phyloP scores from a whole-genome alignment of 1,140 invertebrate species.

The Drosophila tsacasi region DNA sequence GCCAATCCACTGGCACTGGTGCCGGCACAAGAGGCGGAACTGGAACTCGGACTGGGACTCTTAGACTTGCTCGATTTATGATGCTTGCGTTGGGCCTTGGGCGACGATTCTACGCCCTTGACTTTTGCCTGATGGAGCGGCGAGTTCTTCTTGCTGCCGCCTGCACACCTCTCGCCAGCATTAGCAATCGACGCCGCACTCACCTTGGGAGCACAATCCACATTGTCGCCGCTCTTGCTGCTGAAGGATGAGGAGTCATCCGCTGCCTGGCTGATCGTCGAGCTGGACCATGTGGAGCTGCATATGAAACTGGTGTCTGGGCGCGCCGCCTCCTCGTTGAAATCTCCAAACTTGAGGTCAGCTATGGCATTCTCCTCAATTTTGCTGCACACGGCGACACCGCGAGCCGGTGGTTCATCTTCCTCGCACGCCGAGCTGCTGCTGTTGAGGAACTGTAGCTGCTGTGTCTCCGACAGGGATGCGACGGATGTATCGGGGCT shows the following conservation, averaged over 20 bases:
- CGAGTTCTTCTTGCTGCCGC: slow-evolving; percentile 49
- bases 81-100: slow-evolving; percentile 4
- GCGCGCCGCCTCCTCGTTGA: slow-evolving; percentile 53
- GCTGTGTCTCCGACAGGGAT: slow-evolving; percentile 27
- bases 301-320: slow-evolving; percentile 56
- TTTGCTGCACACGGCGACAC: slow-evolving; percentile 2
- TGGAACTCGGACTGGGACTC: slow-evolving; percentile 13
- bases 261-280: slow-evolving; percentile 41
- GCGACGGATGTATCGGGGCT: slow-evolving; percentile 23
- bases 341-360: slow-evolving; percentile 75
- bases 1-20: neutral
- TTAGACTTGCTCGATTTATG: slow-evolving; percentile 8
- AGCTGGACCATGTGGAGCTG: slow-evolving; percentile 72
- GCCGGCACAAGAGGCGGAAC: neutral
- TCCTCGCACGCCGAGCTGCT: slow-evolving; percentile 74
- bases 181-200: neutral
- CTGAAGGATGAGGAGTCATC: slow-evolving; percentile 23
- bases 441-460: slow-evolving; percentile 76
- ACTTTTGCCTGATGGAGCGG: slow-evolving; percentile 23
- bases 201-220: slow-evolving; percentile 51
- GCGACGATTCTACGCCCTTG: neutral
- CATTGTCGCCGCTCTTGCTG: slow-evolving; percentile 46
- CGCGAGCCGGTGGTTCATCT: slow-evolving; percentile 40
- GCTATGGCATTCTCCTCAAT: slow-evolving; percentile 25
- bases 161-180: neutral